phyloP scores from a whole-genome alignment of 2,113 vertebrate genomes.

The Syngnathoides biaculeatus region DNA sequence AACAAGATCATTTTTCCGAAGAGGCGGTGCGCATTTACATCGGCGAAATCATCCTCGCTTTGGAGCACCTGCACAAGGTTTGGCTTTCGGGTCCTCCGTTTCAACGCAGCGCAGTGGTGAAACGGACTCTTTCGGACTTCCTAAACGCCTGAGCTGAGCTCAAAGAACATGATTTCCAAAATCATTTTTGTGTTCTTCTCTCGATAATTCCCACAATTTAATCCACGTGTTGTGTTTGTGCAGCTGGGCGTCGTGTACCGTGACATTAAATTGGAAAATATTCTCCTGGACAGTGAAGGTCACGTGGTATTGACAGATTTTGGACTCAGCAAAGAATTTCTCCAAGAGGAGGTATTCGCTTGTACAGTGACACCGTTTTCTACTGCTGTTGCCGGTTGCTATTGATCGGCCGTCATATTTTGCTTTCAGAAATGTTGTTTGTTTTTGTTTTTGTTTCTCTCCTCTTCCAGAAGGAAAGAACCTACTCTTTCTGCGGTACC shows the following conservation, averaged over 20 bases:
- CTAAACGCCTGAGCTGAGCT: too few relatives aligned
- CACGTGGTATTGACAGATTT: conserved; percentile 90
- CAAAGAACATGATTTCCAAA: too few relatives aligned
- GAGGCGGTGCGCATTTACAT: conserved; percentile 85
- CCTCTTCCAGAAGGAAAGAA: conserved; percentile 79
- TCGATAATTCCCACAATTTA: too few relatives aligned
- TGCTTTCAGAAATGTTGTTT: not conserved
- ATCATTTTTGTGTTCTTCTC: too few relatives aligned
- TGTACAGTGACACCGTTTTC: conserved; percentile 8
- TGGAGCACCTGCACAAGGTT: conserved; percentile 91
- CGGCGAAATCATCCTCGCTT: conserved; percentile 84
- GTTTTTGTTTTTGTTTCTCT: not conserved
- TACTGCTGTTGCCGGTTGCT: not conserved
- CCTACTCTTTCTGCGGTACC: conserved; percentile 91
- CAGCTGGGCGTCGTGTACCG: conserved; percentile 89
- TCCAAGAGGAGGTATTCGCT: conserved; percentile 85
- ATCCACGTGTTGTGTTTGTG: conserved; percentile 3
- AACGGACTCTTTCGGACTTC: too few relatives aligned
- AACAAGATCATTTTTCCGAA: conserved; percentile 87
- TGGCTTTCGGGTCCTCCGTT: too few relatives aligned
- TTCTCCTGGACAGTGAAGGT: conserved; percentile 86
- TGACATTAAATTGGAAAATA: conserved; percentile 90
- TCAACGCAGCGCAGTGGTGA: too few relatives aligned
- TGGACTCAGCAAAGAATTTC: conserved; percentile 90
- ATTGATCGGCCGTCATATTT: conserved; percentile 1